Evolutionary conservation across 1,140 invertebrate genomes (phyloP).

Genomic region (Dendrolimus punctatus): DNA sequence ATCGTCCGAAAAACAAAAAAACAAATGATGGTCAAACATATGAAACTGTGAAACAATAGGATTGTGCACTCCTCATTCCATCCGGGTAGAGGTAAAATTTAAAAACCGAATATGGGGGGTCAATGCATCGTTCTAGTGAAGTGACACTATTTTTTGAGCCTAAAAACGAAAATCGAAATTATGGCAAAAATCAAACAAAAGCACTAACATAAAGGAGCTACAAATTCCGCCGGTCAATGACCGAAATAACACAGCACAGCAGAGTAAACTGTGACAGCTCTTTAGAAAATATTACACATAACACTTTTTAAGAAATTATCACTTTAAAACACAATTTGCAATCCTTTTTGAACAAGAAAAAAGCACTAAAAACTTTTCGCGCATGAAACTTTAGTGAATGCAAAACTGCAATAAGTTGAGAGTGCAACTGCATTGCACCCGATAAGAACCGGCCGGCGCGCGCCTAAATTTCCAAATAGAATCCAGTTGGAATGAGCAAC

Average conservation of each 20-base stretch:
- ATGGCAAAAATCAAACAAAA: slow-evolving; percentile 41
- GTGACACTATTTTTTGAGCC: slow-evolving; percentile 49
- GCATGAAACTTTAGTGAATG: slow-evolving; percentile 66
- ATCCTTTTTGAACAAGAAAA: slow-evolving; percentile 45
- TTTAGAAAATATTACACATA: slow-evolving; percentile 56
- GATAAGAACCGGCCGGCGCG: slow-evolving; percentile 72
- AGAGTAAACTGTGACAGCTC: slow-evolving; percentile 60
- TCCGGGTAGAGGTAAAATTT: slow-evolving; percentile 62
- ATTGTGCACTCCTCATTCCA: slow-evolving; percentile 69
- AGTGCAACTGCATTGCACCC: slow-evolving; percentile 71
- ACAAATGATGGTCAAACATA: slow-evolving; percentile 71
- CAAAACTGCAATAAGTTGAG: slow-evolving; percentile 71
- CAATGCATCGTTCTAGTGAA: slow-evolving; percentile 64
- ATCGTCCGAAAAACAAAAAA: slow-evolving; percentile 72
- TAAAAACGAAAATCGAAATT: slow-evolving; percentile 62
- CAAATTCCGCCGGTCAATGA: slow-evolving; percentile 71
- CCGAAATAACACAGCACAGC: slow-evolving; percentile 70
- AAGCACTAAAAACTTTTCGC: slow-evolving; percentile 67
- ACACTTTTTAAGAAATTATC: slow-evolving; percentile 54
- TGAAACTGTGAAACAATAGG: slow-evolving; percentile 67
- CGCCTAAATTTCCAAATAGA: slow-evolving; percentile 64
- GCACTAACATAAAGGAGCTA: slow-evolving; percentile 63
- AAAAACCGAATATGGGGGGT: slow-evolving; percentile 64
- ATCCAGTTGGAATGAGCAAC: slow-evolving; percentile 60
- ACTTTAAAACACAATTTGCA: slow-evolving; percentile 59